Conservation (phyloP, 2,113 vertebrate genomes). For the Odontophorus gujanensis region DNA sequence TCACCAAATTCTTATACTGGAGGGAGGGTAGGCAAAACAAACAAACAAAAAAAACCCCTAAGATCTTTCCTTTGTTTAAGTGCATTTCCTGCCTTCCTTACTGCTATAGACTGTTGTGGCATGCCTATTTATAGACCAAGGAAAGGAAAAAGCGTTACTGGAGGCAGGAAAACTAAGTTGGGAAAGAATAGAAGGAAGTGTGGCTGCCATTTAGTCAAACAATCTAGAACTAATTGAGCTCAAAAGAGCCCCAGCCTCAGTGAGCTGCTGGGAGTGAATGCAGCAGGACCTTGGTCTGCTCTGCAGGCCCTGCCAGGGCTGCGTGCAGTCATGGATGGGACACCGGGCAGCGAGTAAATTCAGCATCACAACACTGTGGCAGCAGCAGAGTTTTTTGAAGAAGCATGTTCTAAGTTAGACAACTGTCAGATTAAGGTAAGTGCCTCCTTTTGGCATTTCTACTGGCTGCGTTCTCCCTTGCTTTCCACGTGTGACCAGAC, state of each 20-base stretch:
- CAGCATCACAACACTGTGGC: background rate
- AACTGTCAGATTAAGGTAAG: slow-evolving; percentile 61
- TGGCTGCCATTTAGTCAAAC: slow-evolving; percentile 88
- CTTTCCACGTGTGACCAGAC: background rate
- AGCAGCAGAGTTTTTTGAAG: background rate
- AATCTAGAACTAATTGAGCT: slow-evolving; percentile 82
- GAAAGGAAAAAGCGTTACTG: slow-evolving; percentile 82
- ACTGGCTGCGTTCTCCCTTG: background rate
- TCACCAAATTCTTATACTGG: background rate
- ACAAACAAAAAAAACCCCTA: background rate
- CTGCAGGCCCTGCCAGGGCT: background rate
- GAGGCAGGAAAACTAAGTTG: slow-evolving; percentile 95
- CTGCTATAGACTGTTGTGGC: slow-evolving; percentile 78
- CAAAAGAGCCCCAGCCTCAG: slow-evolving; percentile 62
- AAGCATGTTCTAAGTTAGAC: background rate
- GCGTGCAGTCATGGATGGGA: background rate
- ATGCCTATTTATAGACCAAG: slow-evolving; percentile 89
- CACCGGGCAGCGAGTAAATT: background rate
- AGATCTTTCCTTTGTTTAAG: slow-evolving; percentile 79
- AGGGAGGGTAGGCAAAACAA: background rate
- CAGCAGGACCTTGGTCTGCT: slow-evolving; percentile 29
- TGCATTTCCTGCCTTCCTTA: slow-evolving; percentile 88
- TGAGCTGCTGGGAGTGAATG: slow-evolving; percentile 34
- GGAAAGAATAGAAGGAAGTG: slow-evolving; percentile 99
- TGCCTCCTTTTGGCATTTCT: background rate